Conservation (phyloP, 2,113 vertebrate genomes). For the Myiagra hebetior region DNA sequence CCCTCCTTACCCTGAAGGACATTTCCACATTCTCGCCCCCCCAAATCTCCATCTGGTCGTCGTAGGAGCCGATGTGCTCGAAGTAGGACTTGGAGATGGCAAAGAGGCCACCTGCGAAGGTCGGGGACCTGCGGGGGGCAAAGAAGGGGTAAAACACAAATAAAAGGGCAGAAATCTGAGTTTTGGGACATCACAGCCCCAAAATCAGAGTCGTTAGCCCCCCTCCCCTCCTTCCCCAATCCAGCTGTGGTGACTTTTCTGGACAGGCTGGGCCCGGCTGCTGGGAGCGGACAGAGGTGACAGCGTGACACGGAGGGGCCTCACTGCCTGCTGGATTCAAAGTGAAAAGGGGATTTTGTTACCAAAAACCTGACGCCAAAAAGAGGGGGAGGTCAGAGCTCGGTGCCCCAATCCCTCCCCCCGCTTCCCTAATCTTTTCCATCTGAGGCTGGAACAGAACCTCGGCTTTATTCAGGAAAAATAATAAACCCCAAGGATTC, state of each 20-base stretch:
- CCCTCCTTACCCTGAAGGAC: conserved; percentile 90
- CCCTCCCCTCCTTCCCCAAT: too few species aligned
- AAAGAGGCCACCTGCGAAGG: conserved; percentile 94
- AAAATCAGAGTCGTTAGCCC: neutral
- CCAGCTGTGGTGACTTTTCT: neutral
- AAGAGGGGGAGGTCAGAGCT: neutral
- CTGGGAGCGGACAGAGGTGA: neutral
- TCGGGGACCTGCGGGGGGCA: conserved; percentile 77
- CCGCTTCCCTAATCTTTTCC: neutral
- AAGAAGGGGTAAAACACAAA: neutral
- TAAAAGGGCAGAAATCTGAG: neutral
- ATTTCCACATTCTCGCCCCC: conserved; percentile 98
- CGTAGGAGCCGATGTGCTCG: conserved; percentile 93
- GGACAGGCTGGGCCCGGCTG: accelerated
- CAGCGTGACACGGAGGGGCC: neutral
- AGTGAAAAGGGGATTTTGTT: neutral
- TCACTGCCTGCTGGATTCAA: accelerated
- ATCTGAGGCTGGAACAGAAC: neutral
- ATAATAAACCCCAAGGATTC: neutral
- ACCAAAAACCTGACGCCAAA: neutral
- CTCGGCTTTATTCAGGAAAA: neutral
- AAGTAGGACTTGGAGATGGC: conserved; percentile 92
- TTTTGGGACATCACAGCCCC: neutral
- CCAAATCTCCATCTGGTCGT: conserved; percentile 99
- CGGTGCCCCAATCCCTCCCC: neutral